Evolutionary conservation across 2,888 invertebrate genomes (phyloP).

Genomic region (Harpalus rubripes): DNA sequence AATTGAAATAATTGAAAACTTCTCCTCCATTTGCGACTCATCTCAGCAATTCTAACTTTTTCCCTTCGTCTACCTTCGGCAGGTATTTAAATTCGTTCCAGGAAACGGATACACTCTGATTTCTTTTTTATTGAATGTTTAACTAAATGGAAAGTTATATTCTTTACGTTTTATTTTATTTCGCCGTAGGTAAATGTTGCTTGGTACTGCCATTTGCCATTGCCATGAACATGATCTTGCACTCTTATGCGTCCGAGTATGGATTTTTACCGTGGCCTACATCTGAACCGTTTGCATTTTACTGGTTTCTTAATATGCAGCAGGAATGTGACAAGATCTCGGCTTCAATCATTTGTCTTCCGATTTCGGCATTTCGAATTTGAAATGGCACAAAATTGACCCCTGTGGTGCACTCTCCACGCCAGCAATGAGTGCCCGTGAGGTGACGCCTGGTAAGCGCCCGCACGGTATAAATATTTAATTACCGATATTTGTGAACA

Average conservation of each 20-base stretch:
- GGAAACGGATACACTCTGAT: conserved; percentile 33
- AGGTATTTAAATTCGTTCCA: conserved; percentile 30
- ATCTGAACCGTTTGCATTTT: conserved; percentile 57
- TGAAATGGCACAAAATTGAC: too few relatives aligned
- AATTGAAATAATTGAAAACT: conserved; percentile 65
- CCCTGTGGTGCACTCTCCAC: too few relatives aligned
- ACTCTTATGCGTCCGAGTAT: conserved; percentile 18
- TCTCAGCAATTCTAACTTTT: conserved; percentile 42
- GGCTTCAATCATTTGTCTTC: too few relatives aligned
- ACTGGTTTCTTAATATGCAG: conserved; percentile 51
- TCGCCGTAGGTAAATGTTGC: too few relatives aligned
- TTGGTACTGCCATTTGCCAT: not conserved
- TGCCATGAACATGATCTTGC: conserved; percentile 9
- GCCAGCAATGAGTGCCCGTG: too few relatives aligned
- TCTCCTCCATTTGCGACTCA: conserved; percentile 61
- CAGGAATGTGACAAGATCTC: conserved; percentile 3
- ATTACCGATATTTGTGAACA: too few relatives aligned
- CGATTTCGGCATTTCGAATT: too few relatives aligned
- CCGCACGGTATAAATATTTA: too few relatives aligned
- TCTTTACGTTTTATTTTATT: conserved; percentile 19
- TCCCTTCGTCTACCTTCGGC: conserved; percentile 14
- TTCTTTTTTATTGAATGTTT: conserved; percentile 48
- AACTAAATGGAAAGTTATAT: conserved; percentile 46
- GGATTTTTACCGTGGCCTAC: conserved; percentile 50
- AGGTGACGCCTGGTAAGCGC: too few relatives aligned